Percentiles rank a stretch among this genome's conserved stretches.
These are phyloP conservation scores for Leptura quadrifasciata DNA, from an alignment of 2,888 invertebrate genomes.

Conservation along the genomic window DNA sequence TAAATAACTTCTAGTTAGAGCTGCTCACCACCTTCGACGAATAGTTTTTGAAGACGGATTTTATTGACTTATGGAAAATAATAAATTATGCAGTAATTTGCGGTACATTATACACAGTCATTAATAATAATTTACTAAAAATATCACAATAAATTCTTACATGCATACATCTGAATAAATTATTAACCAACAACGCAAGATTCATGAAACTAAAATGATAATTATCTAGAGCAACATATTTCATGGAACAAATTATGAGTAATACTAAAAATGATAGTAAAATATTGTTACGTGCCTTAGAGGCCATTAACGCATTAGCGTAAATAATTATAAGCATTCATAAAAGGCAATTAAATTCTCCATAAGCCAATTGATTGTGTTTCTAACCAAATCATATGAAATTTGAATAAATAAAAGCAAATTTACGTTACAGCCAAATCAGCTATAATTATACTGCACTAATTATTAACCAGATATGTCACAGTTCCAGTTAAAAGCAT, in stretches of 20 bases:
- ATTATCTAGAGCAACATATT: background rate
- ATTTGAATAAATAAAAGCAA: conserved; percentile 32
- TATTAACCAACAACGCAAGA: background rate
- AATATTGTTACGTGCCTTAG: background rate
- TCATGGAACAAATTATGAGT: background rate
- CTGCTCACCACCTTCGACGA: too few species aligned
- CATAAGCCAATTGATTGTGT: conserved; percentile 26
- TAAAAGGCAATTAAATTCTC: conserved; percentile 21
- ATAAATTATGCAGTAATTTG: too few species aligned
- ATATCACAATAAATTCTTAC: too few species aligned
- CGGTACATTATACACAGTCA: too few species aligned
- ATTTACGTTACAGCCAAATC: conserved; percentile 30
- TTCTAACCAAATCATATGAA: conserved; percentile 24
- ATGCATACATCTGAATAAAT: background rate
- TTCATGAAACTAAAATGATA: background rate
- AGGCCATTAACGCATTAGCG: conserved; percentile 2
- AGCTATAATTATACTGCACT: conserved; percentile 32
- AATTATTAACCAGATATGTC: conserved; percentile 36
- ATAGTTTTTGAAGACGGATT: too few species aligned
- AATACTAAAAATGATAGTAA: background rate
- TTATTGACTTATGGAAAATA: too few species aligned
- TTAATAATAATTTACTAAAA: too few species aligned
- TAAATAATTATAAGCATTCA: conserved; percentile 28
- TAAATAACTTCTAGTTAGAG: too few species aligned
- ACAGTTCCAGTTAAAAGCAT: conserved; percentile 28